phyloP scores from a whole-genome alignment of 2,888 invertebrate genomes.

The Tetanocera ferruginea region DNA sequence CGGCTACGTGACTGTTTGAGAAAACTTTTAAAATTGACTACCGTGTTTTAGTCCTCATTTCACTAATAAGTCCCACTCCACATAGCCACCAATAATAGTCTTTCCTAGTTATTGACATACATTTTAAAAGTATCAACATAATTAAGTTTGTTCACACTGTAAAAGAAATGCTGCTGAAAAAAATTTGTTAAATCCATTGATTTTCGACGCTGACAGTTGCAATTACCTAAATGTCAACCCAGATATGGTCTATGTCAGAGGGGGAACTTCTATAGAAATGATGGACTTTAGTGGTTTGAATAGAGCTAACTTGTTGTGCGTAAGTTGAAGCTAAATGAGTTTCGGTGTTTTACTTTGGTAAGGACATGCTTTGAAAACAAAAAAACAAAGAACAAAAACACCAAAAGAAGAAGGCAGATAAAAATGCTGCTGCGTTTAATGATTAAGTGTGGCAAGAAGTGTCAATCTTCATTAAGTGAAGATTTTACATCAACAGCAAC shows the following conservation, averaged over 20 bases:
- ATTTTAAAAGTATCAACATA: too few relatives aligned
- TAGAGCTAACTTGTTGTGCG: neutral
- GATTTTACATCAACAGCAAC: neutral
- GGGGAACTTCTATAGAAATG: neutral
- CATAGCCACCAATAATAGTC: too few relatives aligned
- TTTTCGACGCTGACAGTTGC: neutral
- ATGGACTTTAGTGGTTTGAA: neutral
- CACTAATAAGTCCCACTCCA: too few relatives aligned
- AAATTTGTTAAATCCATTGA: neutral
- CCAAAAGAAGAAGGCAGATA: neutral
- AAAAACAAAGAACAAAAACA: neutral
- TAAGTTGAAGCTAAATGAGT: neutral
- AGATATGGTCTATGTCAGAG: neutral
- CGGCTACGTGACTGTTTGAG: too few relatives aligned
- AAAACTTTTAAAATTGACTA: too few relatives aligned
- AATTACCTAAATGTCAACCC: constrained; percentile 8
- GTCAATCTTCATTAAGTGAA: constrained; percentile 14
- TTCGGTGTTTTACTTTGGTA: neutral
- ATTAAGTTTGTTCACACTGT: too few relatives aligned
- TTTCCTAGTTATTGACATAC: too few relatives aligned
- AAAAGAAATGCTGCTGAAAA: too few relatives aligned
- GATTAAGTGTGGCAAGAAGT: constrained; percentile 15
- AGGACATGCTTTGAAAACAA: neutral
- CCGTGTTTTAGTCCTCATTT: too few relatives aligned
- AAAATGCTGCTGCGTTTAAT: neutral